Conservation (phyloP, 2,797 vertebrate species). For the Leptodactylus fallax region DNA sequence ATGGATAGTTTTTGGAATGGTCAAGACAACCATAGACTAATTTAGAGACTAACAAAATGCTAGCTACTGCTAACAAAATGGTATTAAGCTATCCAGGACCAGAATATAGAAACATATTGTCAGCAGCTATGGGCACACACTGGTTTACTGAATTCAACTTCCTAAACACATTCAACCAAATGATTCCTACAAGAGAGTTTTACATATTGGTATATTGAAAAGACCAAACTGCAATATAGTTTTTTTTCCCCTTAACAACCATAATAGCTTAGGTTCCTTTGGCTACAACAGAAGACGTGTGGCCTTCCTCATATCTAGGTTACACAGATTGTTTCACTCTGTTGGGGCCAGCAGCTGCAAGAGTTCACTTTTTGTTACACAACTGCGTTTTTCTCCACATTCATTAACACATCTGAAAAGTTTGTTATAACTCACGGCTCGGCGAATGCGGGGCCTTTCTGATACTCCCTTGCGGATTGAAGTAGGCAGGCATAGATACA, state of each 20-base stretch:
- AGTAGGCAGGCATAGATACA: conserved; percentile 89
- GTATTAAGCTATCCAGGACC: background rate
- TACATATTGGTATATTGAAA: background rate
- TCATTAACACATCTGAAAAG: conserved; percentile 88
- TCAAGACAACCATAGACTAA: background rate
- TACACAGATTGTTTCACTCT: conserved; percentile 49
- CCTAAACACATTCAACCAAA: conserved; percentile 4
- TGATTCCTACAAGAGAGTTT: background rate
- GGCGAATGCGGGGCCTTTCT: conserved; percentile 87
- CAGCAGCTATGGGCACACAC: background rate
- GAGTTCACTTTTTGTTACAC: conserved; percentile 71
- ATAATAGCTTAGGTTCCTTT: background rate
- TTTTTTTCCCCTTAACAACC: background rate
- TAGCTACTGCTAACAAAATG: background rate
- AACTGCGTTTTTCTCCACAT: conserved; percentile 81
- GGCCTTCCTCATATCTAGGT: background rate
- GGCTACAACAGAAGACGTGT: background rate
- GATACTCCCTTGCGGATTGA: conserved; percentile 87
- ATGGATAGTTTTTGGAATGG: background rate
- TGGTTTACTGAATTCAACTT: background rate
- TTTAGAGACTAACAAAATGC: no score
- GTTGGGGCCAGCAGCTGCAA: conserved; percentile 77
- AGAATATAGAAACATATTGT: background rate
- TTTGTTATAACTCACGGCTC: conserved; percentile 86
- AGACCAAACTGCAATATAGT: background rate